Evolutionary conservation across 2,888 invertebrate species (phyloP).

Genomic region (Pasiphila rectangulata): DNA sequence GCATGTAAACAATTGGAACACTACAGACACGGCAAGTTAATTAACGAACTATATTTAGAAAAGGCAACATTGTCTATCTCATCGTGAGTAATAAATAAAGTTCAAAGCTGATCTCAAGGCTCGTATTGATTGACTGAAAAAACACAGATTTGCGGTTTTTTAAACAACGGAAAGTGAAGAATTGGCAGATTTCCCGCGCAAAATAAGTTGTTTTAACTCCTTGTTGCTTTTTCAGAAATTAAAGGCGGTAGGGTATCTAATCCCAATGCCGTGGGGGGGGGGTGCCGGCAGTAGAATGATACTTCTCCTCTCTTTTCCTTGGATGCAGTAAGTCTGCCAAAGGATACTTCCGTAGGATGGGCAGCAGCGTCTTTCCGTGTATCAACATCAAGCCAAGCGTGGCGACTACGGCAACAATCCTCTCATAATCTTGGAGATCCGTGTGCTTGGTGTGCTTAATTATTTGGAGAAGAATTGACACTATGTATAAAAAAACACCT

Average conservation of each 20-base stretch:
- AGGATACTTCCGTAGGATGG: no score
- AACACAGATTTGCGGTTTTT: slow-evolving; percentile 1
- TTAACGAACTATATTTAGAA: slow-evolving; percentile 28
- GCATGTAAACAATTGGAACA: slow-evolving; percentile 17
- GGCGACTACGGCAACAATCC: no score
- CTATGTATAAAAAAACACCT: no score
- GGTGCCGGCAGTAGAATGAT: no score
- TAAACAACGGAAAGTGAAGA: background rate
- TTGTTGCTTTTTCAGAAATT: background rate
- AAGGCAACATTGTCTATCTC: slow-evolving; percentile 17
- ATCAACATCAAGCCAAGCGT: no score
- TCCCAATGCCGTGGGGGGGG: no score
- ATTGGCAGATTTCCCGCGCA: slow-evolving; percentile 2
- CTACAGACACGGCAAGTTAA: slow-evolving; percentile 25
- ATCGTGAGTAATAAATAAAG: slow-evolving; percentile 18
- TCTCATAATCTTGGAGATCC: no score
- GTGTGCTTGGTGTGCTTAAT: no score
- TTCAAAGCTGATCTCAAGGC: slow-evolving; percentile 10
- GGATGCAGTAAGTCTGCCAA: no score
- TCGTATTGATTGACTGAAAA: slow-evolving; percentile 1
- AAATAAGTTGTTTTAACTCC: background rate
- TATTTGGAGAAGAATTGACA: no score
- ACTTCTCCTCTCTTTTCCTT: no score
- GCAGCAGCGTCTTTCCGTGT: no score
- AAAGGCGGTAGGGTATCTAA: background rate